These are phyloP conservation scores for Nesoenas mayeri DNA, from an alignment of 2,113 vertebrate genomes.

Conservation along the genomic window DNA sequence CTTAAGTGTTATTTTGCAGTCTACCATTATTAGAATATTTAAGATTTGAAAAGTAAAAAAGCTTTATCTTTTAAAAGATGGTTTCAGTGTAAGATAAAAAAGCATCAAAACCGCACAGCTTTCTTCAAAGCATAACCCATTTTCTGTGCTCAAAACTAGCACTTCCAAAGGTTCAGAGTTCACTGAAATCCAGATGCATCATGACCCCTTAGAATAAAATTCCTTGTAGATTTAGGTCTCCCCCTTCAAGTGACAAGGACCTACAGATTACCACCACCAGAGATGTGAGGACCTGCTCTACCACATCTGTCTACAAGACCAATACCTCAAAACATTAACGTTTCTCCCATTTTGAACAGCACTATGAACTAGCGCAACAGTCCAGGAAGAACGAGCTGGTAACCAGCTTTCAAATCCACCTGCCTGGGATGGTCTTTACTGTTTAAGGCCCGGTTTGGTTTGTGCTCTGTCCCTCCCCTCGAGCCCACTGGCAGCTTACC, in stretches of 20 bases:
- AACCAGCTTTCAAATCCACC: background rate
- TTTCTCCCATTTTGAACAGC: background rate
- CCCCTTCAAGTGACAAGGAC: background rate
- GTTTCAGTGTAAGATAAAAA: background rate
- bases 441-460: background rate
- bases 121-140: background rate
- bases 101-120: background rate
- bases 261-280: background rate
- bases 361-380: background rate
- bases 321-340: background rate
- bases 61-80: background rate
- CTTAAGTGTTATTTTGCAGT: background rate
- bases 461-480: conserved; percentile 60
- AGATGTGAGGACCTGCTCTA: background rate
- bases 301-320: background rate
- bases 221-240: background rate
- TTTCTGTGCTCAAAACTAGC: background rate
- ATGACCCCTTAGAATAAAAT: background rate
- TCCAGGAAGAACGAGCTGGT: background rate
- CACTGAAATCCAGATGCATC: background rate
- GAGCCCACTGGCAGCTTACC: conserved; percentile 67
- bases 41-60: background rate
- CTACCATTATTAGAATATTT: background rate
- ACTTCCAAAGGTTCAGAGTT: background rate
- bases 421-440: background rate